phyloP scores from a whole-genome alignment of 2,888 invertebrate species.

The Nezara viridula region DNA sequence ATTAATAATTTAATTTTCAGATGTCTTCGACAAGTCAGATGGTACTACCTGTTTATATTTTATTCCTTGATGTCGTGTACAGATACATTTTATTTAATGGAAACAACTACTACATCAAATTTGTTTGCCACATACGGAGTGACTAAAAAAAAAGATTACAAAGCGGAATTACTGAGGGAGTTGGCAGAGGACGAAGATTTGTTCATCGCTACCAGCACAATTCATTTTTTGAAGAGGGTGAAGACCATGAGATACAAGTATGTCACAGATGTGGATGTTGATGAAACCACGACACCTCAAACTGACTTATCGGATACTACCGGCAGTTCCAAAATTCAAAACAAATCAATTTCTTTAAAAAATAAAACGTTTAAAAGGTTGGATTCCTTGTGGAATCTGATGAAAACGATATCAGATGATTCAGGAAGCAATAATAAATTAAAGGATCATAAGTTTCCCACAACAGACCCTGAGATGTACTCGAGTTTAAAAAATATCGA shows the following conservation, averaged over 20 bases:
- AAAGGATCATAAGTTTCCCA: neutral
- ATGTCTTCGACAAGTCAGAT: neutral
- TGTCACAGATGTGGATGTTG: neutral
- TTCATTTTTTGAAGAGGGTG: neutral
- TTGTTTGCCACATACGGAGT: neutral
- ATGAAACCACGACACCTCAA: neutral
- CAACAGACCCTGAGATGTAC: neutral
- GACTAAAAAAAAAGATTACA: constrained; percentile 18
- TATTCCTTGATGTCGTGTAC: neutral
- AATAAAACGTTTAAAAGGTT: neutral
- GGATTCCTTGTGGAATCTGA: neutral
- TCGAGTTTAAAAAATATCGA: neutral
- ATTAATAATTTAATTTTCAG: neutral
- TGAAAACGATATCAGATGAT: neutral
- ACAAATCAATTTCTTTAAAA: neutral
- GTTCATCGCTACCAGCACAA: neutral
- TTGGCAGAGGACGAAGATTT: neutral
- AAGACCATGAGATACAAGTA: neutral
- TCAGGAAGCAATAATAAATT: neutral
- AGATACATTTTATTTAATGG: constrained; percentile 29
- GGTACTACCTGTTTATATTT: constrained; percentile 29
- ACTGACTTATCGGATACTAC: neutral
- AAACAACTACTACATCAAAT: neutral
- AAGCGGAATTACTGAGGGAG: neutral
- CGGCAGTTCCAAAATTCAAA: neutral